These are phyloP conservation scores for Zygothrica quintamaculata DNA, from an alignment of 2,888 invertebrate genomes.

Conservation along the genomic window DNA sequence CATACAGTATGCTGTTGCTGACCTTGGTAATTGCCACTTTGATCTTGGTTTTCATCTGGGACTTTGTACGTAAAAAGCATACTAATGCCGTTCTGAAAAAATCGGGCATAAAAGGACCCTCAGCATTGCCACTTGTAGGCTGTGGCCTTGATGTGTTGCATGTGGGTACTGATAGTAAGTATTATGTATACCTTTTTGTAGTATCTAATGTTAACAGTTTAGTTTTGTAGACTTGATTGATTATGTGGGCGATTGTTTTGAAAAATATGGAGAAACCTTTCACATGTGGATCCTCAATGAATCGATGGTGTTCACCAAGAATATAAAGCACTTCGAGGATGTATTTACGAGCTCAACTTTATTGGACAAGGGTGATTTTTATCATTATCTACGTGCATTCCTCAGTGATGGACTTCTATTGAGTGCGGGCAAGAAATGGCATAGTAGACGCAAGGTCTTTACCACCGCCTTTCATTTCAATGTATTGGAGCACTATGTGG, in stretches of 20 bases:
- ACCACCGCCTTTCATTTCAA: conserved; percentile 92
- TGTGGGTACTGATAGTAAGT: conserved; percentile 67
- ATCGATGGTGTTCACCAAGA: conserved; percentile 82
- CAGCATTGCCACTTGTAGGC: conserved; percentile 59
- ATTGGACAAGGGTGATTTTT: conserved; percentile 75
- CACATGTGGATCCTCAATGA: conserved; percentile 84
- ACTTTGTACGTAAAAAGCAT: conserved; percentile 55
- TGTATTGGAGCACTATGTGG: conserved; percentile 89
- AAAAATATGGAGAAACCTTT: conserved; percentile 84
- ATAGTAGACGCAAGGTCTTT: conserved; percentile 88
- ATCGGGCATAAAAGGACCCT: conserved; percentile 61
- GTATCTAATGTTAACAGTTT: background rate
- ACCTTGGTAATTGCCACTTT: conserved; percentile 49
- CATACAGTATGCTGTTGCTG: conserved; percentile 22
- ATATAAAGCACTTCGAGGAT: conserved; percentile 85
- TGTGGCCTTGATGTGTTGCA: conserved; percentile 56
- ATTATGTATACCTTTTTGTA: background rate
- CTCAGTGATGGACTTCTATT: conserved; percentile 76
- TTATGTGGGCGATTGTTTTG: conserved; percentile 41
- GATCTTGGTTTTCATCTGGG: conserved; percentile 62
- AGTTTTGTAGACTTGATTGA: conserved; percentile 47
- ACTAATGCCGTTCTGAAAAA: conserved; percentile 35
- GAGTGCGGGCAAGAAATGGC: conserved; percentile 86
- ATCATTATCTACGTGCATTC: conserved; percentile 71
- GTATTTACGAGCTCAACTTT: conserved; percentile 73